Base-by-base conservation (phyloP, 2,888 invertebrate genomes). In the Ceraclea dissimilis region DNA sequence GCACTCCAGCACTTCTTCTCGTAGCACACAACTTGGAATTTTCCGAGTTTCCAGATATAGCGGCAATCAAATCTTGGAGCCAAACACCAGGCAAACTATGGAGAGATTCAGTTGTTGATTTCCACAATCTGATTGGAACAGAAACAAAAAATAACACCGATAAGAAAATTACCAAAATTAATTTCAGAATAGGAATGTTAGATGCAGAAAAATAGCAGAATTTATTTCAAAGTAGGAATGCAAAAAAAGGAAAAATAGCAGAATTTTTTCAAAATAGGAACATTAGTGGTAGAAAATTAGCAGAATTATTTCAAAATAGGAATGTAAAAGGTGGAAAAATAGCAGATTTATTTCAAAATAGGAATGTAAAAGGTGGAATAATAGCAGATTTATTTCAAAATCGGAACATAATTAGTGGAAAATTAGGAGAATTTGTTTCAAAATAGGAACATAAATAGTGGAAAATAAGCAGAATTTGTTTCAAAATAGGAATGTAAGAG, bases 1-100 rank as follows among this genome's bases (percentile, higher is more conserved):
- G 97, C 54, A 98, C 79, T 1, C 97, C 98, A 11, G 95, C 97
- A 70, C 95, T 94, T 60, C 97, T 78, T 19, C 97, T 76, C 0
- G 96, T 96, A 4, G 91, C 80, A 66, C 89, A 90, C 13, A 90
- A 70, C 66, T 81, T 81, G 1, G 70, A 69, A 60, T 73, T 65
- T 49, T 73, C 65, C 46, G 70, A 70, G 64, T 71, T 67, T 2
- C 72, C 73, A 1, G 75, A 71, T 10, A 88, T 79, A n/a, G 79
- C 71, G 1, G 67, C 63, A 54, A 87, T 65, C 11, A 85, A 75
- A 52, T 81, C 79, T 2, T 74, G 67, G 47, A 90, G 69, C 88
- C 89, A 91, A 5, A 68, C 64, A 59, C 75, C 73, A 0, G 90
- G 90, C 58, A 87, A 69, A 19, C 67, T 68, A 66, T 80, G 81